These are phyloP conservation scores for Xylophagus ater DNA, from an alignment of 2,888 invertebrate genomes.

Conservation along the genomic window DNA sequence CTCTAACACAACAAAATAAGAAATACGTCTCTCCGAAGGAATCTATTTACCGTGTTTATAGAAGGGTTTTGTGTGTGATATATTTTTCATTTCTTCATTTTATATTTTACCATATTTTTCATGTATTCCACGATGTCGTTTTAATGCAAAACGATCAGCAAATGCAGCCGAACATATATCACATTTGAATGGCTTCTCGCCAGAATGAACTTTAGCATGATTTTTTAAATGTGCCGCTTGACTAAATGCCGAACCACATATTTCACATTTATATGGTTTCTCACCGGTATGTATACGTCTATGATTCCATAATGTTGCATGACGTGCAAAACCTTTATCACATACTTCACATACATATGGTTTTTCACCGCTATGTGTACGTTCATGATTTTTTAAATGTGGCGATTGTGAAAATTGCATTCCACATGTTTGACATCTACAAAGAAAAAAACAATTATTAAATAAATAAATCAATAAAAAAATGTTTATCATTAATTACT, in stretches of 20 bases:
- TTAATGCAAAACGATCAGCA: conserved; percentile 75
- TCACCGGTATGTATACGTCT: conserved; percentile 73
- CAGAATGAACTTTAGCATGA: conserved; percentile 74
- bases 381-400: conserved; percentile 78
- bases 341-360: conserved; percentile 83
- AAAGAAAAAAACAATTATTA: conserved; percentile 18
- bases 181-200: conserved; percentile 72
- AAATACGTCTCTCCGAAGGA: too few species aligned
- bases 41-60: too few species aligned
- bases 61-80: too few species aligned
- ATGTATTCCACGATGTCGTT: conserved; percentile 76
- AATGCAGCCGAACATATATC: conserved; percentile 78
- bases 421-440: conserved; percentile 72
- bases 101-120: conserved; percentile 64
- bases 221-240: conserved; percentile 83
- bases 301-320: conserved; percentile 82
- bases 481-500: conserved; percentile 40
- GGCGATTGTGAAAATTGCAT: conserved; percentile 87
- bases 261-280: conserved; percentile 57
- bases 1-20: too few species aligned
- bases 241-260: conserved; percentile 81
- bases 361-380: conserved; percentile 78
- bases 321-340: conserved; percentile 78
- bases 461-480: not conserved
- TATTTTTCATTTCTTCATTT: too few species aligned